These are phyloP conservation scores for Nasonovia ribisnigri DNA, from an alignment of 2,888 invertebrate genomes.

Conservation along the genomic window DNA sequence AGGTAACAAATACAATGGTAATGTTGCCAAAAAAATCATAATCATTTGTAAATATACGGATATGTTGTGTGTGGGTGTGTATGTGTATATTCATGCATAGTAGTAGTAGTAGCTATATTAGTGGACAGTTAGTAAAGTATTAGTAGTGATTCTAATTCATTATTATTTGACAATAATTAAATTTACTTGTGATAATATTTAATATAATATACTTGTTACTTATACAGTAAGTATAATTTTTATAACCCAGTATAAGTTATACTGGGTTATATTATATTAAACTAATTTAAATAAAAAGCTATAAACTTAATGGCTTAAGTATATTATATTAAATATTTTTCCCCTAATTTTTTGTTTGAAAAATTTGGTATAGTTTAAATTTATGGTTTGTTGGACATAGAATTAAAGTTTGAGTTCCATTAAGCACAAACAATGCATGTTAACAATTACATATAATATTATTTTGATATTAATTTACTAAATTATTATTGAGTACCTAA, in stretches of 20 bases:
- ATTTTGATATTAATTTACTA: background rate
- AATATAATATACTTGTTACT: no score
- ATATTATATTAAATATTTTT: constrained; percentile 1
- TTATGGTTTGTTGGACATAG: background rate
- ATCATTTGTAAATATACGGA: constrained; percentile 11
- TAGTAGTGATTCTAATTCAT: background rate
- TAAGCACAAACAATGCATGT: constrained; percentile 32
- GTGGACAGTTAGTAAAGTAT: background rate
- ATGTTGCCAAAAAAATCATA: constrained; percentile 1
- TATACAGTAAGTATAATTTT: no score
- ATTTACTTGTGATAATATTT: background rate
- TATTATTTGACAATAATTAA: background rate
- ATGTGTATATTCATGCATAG: constrained; percentile 8
- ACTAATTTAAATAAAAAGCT: background rate
- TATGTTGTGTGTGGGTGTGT: constrained; percentile 14
- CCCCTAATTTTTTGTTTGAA: background rate
- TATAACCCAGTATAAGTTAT: no score
- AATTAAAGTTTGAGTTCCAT: constrained; percentile 47
- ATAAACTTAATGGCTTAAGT: background rate
- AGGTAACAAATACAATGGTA: constrained; percentile 36
- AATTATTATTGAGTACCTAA: background rate
- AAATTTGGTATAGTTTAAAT: background rate
- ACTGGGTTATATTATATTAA: no score
- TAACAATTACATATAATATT: constrained; percentile 3
- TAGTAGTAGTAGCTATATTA: background rate